These are phyloP conservation scores for Halcyon smyrnensis DNA, from an alignment of 2,797 vertebrate species.

Conservation along the genomic window DNA sequence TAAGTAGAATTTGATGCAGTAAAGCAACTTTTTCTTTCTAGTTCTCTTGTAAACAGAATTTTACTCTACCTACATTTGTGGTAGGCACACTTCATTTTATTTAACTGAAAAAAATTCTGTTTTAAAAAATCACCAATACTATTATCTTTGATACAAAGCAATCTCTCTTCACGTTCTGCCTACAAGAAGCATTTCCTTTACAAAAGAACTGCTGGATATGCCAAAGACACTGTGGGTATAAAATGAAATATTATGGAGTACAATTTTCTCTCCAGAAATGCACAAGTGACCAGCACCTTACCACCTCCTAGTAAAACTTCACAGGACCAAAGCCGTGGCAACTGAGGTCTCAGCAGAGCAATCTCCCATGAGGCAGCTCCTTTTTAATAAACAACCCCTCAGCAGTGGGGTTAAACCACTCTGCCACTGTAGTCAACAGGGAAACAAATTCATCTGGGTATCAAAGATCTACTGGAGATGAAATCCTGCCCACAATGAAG, in stretches of 20 bases:
- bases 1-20: not conserved
- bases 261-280: not conserved
- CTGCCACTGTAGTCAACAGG: not conserved
- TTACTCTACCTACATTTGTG: not conserved
- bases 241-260: not conserved
- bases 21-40: not conserved
- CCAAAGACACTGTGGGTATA: not conserved
- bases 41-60: not conserved
- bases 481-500: not conserved
- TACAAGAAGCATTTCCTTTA: not conserved
- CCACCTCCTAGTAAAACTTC: constrained; percentile 76
- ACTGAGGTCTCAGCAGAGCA: constrained; percentile 77
- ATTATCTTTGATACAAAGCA: not conserved
- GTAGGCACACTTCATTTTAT: not conserved
- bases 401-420: constrained; percentile 20
- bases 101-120: not conserved
- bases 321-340: constrained; percentile 82
- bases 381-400: constrained; percentile 55
- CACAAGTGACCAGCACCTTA: not conserved
- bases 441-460: constrained; percentile 18
- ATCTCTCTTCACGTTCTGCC: not conserved
- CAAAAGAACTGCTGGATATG: not conserved
- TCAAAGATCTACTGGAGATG: not conserved
- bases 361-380: constrained; percentile 16
- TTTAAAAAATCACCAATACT: not conserved